Percentiles rank a stretch among this genome's conserved stretches.
Evolutionary conservation across 2,797 vertebrate species (phyloP).

Genomic region (Sphaeramia orbicularis): DNA sequence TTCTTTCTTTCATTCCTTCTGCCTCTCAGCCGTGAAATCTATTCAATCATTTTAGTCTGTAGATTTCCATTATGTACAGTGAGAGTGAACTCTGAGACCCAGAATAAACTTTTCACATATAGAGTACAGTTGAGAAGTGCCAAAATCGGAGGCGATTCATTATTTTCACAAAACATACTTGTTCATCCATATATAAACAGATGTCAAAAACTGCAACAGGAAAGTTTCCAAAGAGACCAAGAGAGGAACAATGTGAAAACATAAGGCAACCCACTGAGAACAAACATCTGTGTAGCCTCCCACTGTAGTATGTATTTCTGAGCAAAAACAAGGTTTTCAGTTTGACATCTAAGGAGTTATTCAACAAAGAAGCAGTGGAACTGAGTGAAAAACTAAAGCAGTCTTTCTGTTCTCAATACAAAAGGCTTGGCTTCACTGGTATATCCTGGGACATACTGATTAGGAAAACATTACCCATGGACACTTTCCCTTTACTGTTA

Average conservation of each 20-base stretch:
- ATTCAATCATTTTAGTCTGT: conserved; percentile 31
- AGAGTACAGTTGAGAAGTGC: neutral
- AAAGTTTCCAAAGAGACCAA: neutral
- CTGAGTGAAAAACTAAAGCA: conserved; percentile 1
- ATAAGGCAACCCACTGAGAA: neutral
- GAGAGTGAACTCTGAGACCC: conserved; percentile 11
- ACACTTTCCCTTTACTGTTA: no score
- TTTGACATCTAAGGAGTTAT: conserved; percentile 12
- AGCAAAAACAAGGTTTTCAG: conserved; percentile 3
- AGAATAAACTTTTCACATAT: conserved; percentile 11
- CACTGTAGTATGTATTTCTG: neutral
- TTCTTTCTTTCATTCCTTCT: conserved; percentile 48
- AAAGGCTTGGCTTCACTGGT: conserved; percentile 8
- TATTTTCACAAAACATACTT: neutral
- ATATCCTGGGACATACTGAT: neutral
- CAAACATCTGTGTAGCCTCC: neutral
- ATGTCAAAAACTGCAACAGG: conserved; percentile 4
- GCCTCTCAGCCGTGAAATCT: conserved; percentile 58
- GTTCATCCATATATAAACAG: conserved; percentile 4
- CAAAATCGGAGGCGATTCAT: neutral
- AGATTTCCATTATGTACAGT: conserved; percentile 29
- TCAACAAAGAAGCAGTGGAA: conserved; percentile 6
- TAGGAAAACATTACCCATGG: neutral
- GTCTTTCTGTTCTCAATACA: conserved; percentile 6
- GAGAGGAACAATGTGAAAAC: neutral